Evolutionary conservation across 2,888 invertebrate genomes (phyloP), one percentile per base, ranked within the genome.

Genomic region (Leptinotarsa haldemani): DNA sequence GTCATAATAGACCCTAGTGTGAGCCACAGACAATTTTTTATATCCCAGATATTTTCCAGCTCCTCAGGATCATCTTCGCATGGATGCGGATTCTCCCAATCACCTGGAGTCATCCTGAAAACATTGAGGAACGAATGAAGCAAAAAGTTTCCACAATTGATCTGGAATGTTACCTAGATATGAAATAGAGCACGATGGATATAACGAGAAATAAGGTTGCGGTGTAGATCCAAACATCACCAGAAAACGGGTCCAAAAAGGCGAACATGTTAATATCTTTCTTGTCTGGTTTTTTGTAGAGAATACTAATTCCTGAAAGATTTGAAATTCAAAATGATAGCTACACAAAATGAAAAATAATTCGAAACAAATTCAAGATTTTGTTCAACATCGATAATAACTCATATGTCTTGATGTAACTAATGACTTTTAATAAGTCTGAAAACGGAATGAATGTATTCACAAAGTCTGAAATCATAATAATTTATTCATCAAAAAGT

Each of bases 71-170:
- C 94, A 76, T 93, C 92, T 84, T 95, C 94, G 85, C 96, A 96
- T 0, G 97, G 97, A 87, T 97, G 96, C 0, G 97, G 95, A 87
- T 96, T 97, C 85, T 95, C 94, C 96, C 97, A 97, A 87, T 98
- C 98, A 78, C 93, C 94, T 4, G 97, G 96, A 63, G 95, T 94
- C 83, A 95, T 90, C 87, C 96, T 95, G 86, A 53, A 73, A 70
- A 52, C 15, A 52, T 16, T 20, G n/a, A 40, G 61, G 30, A 40
- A 5, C 30, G 63, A 25, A 46, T 40, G 25, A 56, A 68, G 30
- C 20, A 0, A 16, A 50, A 16, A n/a, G 7, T 50, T 13, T 50
- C 16, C 16, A n/a, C 16, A 50, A 50, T 7, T 50, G 15, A 16
- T 4, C 16, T 16, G 4, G 1, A 50, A 66, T 50, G 61, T 77